These are phyloP conservation scores for Gymnocephalus cernua DNA, from an alignment of 2,113 vertebrate species.

Conservation along the genomic window DNA sequence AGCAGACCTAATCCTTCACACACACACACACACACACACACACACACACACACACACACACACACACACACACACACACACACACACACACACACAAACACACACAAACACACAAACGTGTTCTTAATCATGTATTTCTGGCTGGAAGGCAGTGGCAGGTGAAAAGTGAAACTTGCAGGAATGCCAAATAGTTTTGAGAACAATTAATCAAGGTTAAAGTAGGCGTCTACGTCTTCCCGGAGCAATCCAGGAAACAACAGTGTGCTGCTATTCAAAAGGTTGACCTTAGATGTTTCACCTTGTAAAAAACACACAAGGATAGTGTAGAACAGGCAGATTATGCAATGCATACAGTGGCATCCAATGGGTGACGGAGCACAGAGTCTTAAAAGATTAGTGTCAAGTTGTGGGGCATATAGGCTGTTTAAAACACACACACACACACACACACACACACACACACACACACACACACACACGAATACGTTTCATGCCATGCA, in stretches of 20 bases:
- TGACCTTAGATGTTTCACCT: not conserved
- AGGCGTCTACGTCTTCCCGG: not conserved
- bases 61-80: not conserved
- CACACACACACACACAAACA: not conserved
- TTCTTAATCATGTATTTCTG: not conserved
- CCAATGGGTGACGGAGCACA: constrained; percentile 50
- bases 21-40: not conserved
- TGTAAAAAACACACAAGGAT: not conserved
- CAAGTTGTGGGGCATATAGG: constrained; percentile 53
- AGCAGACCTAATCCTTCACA: not conserved
- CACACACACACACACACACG: not conserved
- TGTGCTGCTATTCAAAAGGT: not conserved
- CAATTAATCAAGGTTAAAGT: not conserved
- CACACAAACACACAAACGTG: not conserved
- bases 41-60: not conserved
- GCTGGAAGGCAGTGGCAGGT: not conserved
- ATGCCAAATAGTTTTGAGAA: not conserved
- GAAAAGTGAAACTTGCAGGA: not conserved
- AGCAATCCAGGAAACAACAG: not conserved
- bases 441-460: not conserved
- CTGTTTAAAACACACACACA: constrained; percentile 23
- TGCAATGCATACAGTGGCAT: constrained; percentile 13
- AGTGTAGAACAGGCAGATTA: constrained; percentile 20
- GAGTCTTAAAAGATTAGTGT: constrained; percentile 74
- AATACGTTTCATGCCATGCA: not conserved